phyloP scores from a whole-genome alignment of 2,113 vertebrate genomes.

The Aphyosemion australe region DNA sequence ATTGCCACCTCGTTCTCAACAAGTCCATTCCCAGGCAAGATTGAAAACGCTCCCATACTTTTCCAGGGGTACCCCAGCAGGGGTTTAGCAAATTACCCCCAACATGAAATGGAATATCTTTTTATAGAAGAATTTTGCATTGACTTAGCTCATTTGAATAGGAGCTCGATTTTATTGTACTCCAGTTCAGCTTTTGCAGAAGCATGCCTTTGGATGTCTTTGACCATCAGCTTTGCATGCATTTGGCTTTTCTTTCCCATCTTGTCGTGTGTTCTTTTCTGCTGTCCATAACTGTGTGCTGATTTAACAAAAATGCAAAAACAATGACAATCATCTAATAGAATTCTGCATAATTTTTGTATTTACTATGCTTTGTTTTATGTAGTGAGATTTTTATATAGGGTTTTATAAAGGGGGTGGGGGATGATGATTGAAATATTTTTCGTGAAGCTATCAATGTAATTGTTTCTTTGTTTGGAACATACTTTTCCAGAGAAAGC shows the following conservation, averaged over 20 bases:
- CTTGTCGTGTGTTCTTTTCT: constrained; percentile 27
- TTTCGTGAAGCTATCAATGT: too few species aligned
- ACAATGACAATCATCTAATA: neutral
- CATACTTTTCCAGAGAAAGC: constrained; percentile 27
- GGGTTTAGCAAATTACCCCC: constrained; percentile 55
- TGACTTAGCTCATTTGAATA: constrained; percentile 60
- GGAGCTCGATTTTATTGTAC: constrained; percentile 35
- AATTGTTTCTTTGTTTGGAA: constrained; percentile 1
- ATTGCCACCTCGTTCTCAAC: constrained; percentile 19
- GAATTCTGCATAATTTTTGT: constrained; percentile 12
- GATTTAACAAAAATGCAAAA: constrained; percentile 48
- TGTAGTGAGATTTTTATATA: constrained; percentile 33
- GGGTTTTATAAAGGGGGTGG: constrained; percentile 41
- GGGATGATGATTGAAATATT: neutral
- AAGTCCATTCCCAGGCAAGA: constrained; percentile 34
- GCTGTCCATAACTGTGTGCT: constrained; percentile 26
- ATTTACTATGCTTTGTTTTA: constrained; percentile 41
- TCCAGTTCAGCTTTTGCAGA: constrained; percentile 35
- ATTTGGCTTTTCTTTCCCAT: constrained; percentile 14
- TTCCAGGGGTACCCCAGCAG: constrained; percentile 41
- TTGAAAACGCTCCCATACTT: constrained; percentile 31
- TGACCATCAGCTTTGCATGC: constrained; percentile 72
- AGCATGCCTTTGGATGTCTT: constrained; percentile 39
- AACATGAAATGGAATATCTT: constrained; percentile 50
- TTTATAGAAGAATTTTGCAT: constrained; percentile 39